Evolutionary conservation across 2,113 vertebrate species (phyloP).

Genomic region (Ammospiza nelsoni): DNA sequence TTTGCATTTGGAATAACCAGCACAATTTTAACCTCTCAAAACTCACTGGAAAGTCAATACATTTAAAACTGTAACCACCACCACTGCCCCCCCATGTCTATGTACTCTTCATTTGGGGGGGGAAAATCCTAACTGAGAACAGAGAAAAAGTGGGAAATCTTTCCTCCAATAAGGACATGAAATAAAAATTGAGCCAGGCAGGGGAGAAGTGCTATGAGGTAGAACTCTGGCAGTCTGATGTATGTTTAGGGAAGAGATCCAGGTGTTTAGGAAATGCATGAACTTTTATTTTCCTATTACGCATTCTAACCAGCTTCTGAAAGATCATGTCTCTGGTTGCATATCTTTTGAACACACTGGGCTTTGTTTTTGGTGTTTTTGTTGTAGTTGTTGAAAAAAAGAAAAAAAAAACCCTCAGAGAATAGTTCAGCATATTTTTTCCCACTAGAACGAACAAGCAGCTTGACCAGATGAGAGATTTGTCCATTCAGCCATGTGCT

Average conservation of each 20-base stretch:
- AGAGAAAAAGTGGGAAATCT: neutral
- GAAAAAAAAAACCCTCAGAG: neutral
- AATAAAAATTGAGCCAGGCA: neutral
- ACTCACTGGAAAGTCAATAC: neutral
- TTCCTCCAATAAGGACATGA: rapidly evolving
- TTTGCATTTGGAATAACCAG: neutral
- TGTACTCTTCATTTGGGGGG: neutral
- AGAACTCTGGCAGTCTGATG: neutral
- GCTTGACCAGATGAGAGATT: neutral
- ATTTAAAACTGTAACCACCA: neutral
- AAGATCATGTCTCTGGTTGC: neutral
- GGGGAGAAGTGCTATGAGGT: neutral
- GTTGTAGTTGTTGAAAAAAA: neutral
- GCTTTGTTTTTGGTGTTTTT: neutral
- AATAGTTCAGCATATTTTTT: neutral
- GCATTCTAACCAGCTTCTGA: neutral
- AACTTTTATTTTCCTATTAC: neutral
- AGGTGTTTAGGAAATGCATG: neutral
- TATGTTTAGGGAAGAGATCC: neutral
- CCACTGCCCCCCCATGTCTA: rapidly evolving
- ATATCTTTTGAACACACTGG: neutral
- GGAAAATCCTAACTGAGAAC: neutral
- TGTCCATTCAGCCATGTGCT: neutral
- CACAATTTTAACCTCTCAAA: neutral
- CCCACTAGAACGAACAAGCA: neutral